Evolutionary conservation across 2,888 invertebrate genomes (phyloP), one percentile per base, ranked within the genome.

Genomic region (Leptopilina myrica): DNA sequence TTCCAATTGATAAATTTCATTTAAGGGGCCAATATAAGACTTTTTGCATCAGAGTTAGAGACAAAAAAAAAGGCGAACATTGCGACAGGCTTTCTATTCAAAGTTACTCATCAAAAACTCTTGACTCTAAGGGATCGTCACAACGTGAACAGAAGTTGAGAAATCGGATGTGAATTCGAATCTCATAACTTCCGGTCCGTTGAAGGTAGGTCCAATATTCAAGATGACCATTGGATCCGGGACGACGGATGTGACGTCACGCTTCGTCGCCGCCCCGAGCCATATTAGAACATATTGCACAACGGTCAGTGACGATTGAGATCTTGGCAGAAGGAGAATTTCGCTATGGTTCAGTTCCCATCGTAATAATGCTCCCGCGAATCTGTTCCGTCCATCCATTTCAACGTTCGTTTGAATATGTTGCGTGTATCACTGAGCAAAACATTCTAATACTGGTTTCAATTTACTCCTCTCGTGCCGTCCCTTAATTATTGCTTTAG

Each of bases 281-380:
- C 88, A 91, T 91, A 91, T 91, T 89, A 90, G 89, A 91, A 90
- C 88, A 91, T 91, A 91, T 91, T 89, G 90, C 89, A 84, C 85
- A 85, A 84, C 81, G 84, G 80, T 80, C 82, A 82, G 81, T 82
- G 84, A 81, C 53, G 79, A 80, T 59, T 66, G 78, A 83, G 79
- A 83, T 84, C 80, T 82, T 78, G 80, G 77, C 79, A 64, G 83
- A 53, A 73, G 73, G 69, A 73, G 83, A 87, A 86, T 89, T 87
- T 87, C 87, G 87, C 86, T 85, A 87, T 87, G 87, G 84, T 86
- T 87, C 86, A 84, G 84, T 88, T 89, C 86, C 86, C 82, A 85
- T 87, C 87, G 87, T 87, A 88, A 89, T 89, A 89, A 90, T 89
- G 87, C 87, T 88, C 86, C 86, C 73, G 56, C 56, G 56, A 56